Conservation (phyloP, 2,888 invertebrate species). For the Zygaena filipendulae region DNA sequence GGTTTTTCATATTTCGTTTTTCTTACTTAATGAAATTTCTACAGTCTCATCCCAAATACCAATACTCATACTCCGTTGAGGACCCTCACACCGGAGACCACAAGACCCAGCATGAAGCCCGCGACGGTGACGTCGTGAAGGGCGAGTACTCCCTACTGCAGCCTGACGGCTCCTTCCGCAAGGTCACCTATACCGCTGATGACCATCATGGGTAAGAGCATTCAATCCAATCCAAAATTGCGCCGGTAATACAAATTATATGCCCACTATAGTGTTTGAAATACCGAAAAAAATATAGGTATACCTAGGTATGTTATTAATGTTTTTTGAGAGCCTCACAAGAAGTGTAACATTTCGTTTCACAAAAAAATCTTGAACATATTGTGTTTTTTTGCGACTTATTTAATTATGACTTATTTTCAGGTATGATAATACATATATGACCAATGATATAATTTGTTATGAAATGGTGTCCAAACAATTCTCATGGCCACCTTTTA, state of each 20-base stretch:
- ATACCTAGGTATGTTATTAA: slow-evolving; percentile 22
- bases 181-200: slow-evolving; percentile 70
- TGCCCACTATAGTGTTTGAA: slow-evolving; percentile 2
- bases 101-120: slow-evolving; percentile 69
- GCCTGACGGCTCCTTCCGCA: slow-evolving; percentile 70
- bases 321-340: too few species aligned
- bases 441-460: too few species aligned
- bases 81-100: slow-evolving; percentile 72
- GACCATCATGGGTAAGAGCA: slow-evolving; percentile 65
- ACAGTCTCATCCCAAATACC: slow-evolving; percentile 70
- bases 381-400: too few species aligned
- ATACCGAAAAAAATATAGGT: slow-evolving; percentile 6
- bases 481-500: too few species aligned
- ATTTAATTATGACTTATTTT: too few species aligned
- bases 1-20: not conserved
- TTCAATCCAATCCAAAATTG: too few species aligned
- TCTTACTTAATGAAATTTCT: too few species aligned
- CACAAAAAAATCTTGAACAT: too few species aligned
- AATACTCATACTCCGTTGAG: slow-evolving; percentile 70
- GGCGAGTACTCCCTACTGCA: slow-evolving; percentile 73
- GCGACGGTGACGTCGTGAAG: slow-evolving; percentile 72
- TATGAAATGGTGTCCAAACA: too few species aligned
- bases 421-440: too few species aligned
- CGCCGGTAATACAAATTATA: slow-evolving; percentile 5
- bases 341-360: too few species aligned